Base-by-base conservation (phyloP, 2,113 vertebrate genomes). In the Aptenodytes forsteri region DNA sequence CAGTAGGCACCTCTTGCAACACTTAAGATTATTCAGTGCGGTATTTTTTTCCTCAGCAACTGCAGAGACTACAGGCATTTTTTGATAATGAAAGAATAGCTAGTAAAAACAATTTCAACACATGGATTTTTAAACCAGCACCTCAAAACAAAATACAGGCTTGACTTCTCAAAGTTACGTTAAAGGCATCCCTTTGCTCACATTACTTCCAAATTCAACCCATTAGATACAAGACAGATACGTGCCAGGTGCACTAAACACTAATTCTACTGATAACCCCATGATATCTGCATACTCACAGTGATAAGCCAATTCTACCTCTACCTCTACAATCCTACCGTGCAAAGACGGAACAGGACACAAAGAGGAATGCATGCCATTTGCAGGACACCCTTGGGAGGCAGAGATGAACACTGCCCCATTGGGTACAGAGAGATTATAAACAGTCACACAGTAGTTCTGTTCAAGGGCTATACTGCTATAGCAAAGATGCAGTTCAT, bases 401-500 rank as follows among this genome's bases (percentile, higher is more conserved):
- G 49, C 36, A 76, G 21, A 50, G n/a, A 79, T 36, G 47, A 93
- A 62, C 72, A 19, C 0, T 77, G 46, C 34, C 71, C 44, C 44
- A 46, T 49, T 25, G 34, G 29, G 16, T 32, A 69, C 8, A 82
- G 32, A 47, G n/a, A 75, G 54, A 70, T 38, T 38, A 46, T 38
- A 46, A 82, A 73, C 13, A 81, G 40, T 26, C 27, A 58, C 44
- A 34, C 5, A 72, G 29, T 18, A 82, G 64, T 67, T 46, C 82
- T 38, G 32, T 70, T 76, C 21, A 3, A 90, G 84, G 69, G 84
- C 52, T 87, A 5, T 4, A 1, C 22, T 67, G 65, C 25, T 52
- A 2, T 3, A 83, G 40, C 49, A 73, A 27, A 2, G 2, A 56
- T 0, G 1, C 25, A n/a, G n/a, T 58, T 87, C 14, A 2, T 14